Evolutionary conservation across 2,888 invertebrate genomes (phyloP).

Genomic region (Calliphora vomitoria): DNA sequence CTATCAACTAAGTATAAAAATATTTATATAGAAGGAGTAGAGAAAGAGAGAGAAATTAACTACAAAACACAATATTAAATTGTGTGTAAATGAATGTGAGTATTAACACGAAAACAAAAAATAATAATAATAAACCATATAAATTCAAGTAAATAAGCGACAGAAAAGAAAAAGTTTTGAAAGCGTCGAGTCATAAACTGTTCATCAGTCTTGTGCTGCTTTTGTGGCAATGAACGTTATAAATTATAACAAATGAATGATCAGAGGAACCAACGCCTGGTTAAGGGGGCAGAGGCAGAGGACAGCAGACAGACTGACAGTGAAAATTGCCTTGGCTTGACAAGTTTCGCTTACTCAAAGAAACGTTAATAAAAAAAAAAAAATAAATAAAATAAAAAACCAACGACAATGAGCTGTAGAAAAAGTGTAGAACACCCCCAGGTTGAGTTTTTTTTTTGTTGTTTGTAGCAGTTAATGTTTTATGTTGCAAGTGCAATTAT

Average conservation of each 20-base stretch:
- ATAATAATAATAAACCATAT: neutral
- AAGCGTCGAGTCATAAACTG: conserved; percentile 83
- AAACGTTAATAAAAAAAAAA: conserved; percentile 21
- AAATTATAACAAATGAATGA: conserved; percentile 67
- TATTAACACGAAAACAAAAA: conserved; percentile 21
- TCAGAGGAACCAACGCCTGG: conserved; percentile 23
- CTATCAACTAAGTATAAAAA: conserved; percentile 27
- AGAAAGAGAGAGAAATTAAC: conserved; percentile 20
- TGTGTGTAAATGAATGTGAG: conserved; percentile 66
- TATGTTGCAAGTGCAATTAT: conserved; percentile 70
- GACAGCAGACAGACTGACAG: conserved; percentile 51
- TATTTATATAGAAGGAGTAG: neutral
- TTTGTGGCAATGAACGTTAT: conserved; percentile 58
- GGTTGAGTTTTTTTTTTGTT: conserved; percentile 23
- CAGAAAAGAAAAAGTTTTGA: conserved; percentile 69
- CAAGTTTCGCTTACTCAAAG: conserved; percentile 68
- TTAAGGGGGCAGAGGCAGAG: neutral
- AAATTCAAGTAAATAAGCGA: conserved; percentile 44
- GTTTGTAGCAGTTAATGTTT: conserved; percentile 46
- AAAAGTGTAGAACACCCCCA: conserved; percentile 44
- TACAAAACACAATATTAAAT: conserved; percentile 68
- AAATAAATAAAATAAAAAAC: conserved; percentile 2
- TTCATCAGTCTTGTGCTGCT: conserved; percentile 81
- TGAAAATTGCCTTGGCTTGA: conserved; percentile 72
- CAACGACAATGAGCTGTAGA: neutral